Percentiles rank a stretch among this genome's conserved stretches.
These are phyloP conservation scores for Sitophilus oryzae DNA, from an alignment of 1,140 invertebrate genomes.

Conservation along the genomic window DNA sequence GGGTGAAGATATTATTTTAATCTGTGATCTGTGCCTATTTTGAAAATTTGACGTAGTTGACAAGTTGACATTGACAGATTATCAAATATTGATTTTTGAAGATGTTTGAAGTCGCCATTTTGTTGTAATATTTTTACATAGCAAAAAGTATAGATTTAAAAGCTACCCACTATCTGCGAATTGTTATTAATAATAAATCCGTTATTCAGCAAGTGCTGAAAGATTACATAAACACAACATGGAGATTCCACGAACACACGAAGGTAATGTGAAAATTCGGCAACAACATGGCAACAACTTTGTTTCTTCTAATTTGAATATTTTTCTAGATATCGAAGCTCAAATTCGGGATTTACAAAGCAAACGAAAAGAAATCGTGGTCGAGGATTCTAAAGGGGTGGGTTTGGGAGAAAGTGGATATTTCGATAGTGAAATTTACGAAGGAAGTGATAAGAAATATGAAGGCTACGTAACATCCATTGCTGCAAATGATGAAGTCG, in stretches of 20 bases:
- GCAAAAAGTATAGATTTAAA: too few species aligned
- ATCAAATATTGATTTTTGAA: too few species aligned
- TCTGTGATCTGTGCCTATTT: too few species aligned
- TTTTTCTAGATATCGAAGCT: slow-evolving; percentile 79
- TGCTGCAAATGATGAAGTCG: slow-evolving; percentile 85
- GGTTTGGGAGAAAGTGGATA: slow-evolving; percentile 81
- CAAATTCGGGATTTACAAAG: slow-evolving; percentile 86
- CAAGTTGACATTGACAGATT: too few species aligned
- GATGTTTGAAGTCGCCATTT: too few species aligned
- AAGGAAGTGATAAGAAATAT: slow-evolving; percentile 74
- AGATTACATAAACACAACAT: slow-evolving; percentile 3
- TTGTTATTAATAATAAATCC: too few species aligned
- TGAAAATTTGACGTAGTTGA: too few species aligned
- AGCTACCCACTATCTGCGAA: too few species aligned
- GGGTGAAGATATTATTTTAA: too few species aligned
- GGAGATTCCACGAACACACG: slow-evolving; percentile 18
- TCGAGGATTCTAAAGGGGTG: slow-evolving; percentile 65
- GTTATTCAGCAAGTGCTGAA: too few species aligned
- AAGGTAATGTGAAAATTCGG: slow-evolving; percentile 8
- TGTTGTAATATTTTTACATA: too few species aligned
- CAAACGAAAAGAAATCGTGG: slow-evolving; percentile 72
- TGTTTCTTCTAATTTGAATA: not conserved
- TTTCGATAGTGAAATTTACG: slow-evolving; percentile 93
- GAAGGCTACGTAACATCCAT: slow-evolving; percentile 95
- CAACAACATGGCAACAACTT: not conserved